Base-by-base conservation (phyloP, 2,113 vertebrate species). In the Procavia capensis region DNA sequence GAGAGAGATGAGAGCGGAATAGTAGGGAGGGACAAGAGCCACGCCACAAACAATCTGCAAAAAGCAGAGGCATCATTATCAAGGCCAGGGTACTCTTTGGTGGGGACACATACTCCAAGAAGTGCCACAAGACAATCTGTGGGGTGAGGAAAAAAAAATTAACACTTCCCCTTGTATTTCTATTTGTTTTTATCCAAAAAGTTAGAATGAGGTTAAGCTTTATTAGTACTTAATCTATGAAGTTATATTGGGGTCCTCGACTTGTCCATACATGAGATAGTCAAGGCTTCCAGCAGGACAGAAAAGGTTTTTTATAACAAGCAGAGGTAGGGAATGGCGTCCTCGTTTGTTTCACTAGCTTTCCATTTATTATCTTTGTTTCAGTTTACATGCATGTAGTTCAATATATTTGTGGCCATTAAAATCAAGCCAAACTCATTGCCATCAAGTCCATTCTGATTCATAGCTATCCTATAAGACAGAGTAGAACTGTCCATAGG, bases 11-110 rank as follows among this genome's bases (percentile, higher is more conserved):
- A 70, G 59, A 39, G 13, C 9, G 31, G 1, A 20, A 6, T 4
- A 9, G 9, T 6, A 9, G 13, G 7, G 54, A 36, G 14, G 0
- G 5, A 0, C 17, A n/a, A 36, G 19, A 20, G 27, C 31, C 54
- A 63, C 29, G 4, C 64, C 43, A 63, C 8, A 2, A 29, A 27
- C 34, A 47, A 27, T 34, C 19, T 66, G 22, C 34, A 54, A 54
- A 59, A 72, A 78, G n/a, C 34, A 1, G 17, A 88, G 93, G 20
- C 8, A 31, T 29, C 2, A 47, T 57, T 54, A 1, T 75, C 27
- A 11, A 45, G 50, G 36, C 17, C 54, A n/a, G 6, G 3, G 9
- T 9, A 25, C 39, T 27, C 39, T 47, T 5, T 22, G 79, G 1
- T 24, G 10, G 2, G 20, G 29, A 10, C 57, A 45, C 16, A 47